Base-by-base conservation (phyloP, 2,797 vertebrate species). In the Knipowitschia caucasica region DNA sequence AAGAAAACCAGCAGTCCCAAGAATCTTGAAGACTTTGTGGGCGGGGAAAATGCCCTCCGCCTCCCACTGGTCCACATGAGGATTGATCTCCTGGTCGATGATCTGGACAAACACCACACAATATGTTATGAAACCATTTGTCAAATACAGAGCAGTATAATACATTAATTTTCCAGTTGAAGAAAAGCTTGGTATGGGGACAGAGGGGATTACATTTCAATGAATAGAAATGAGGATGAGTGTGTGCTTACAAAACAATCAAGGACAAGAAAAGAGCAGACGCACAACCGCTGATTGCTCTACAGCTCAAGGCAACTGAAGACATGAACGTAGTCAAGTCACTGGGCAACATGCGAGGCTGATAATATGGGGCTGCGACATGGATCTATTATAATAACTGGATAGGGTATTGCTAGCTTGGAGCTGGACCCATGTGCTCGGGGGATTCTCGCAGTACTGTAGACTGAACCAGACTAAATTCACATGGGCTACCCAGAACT, bases 81-180 rank as follows among this genome's bases (percentile, higher is more conserved):
- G 90, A 75, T 94, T 93, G 65, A 94, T 94, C 57, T 95, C 91
- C 67, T 91, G 88, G 64, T 94, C 89, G 7, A 93, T 93, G 59
- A 94, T 89, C 92, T 93, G 29, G n/a, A 30, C 26, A 42, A 12
- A 11, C 39, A 18, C n/a, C 1, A 36, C n/a, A 24, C 4, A 43
- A 14, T 25, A 43, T 2, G n/a, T 24, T 4, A 5, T n/a, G n/a
- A 39, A 39, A 11, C 9, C 20, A 4, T 10, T 11, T 6, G 21
- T 12, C 12, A 6, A 36, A 40, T 2, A 11, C 18, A 6, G 4
- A 4, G 3, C 18, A 20, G 36, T 7, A 3, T 20, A n/a, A 40
- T 21, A 20, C 9, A 21, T 20, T 10, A 39, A 39, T 17, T 4
- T 11, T 39, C 11, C 18, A 11, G 38, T 2, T 21, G 18, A 21